Evolutionary conservation across 2,113 vertebrate genomes (phyloP), one percentile per base, ranked within the genome.

Genomic region (Boulengerochromis microlepis): DNA sequence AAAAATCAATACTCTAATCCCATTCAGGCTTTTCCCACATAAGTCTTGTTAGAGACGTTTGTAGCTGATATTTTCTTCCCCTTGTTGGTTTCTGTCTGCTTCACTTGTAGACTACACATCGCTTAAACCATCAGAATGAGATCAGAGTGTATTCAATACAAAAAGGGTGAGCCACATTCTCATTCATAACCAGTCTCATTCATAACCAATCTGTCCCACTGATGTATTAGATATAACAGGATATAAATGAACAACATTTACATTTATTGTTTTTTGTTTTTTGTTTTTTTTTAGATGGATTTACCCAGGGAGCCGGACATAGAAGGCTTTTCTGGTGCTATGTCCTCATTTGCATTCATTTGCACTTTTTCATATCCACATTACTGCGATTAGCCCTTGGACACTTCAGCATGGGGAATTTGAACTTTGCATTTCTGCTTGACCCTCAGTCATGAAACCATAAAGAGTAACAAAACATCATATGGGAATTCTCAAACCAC

Each of bases 1-100:
- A 42, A 86, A 83, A 91, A 94, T 94, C 94, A 87, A 92, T 94
- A 86, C 66, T 5, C 35, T 88, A 83, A 91, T 92, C 92, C 90
- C 81, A 81, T 90, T 85, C 90, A 64, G 87, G 31, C 81, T 92
- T 90, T 91, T 91, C 87, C 84, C 90, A 87, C 92, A 90, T 92
- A 84, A 26, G 87, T 91, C 94, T 87, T 88, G 92, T 93, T 94
- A 86, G 80, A 92, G 78, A 89, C 85, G 38, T 92, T 84, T 85
- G 91, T 29, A 82, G 84, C 3, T 29, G 71, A 85, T 89, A 80
- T 93, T 90, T 88, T 59, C 84, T 89, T 57, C 88, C 81, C 86
- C 83, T 86, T 56, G 78, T 87, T 91, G 89, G 54, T 22, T 89
- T 57, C 40, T 88, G 84, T 91, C 54, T 24, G 81, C 42, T 76